These are phyloP conservation scores for Halictus rubicundus DNA, from an alignment of 1,140 invertebrate genomes.

Conservation along the genomic window DNA sequence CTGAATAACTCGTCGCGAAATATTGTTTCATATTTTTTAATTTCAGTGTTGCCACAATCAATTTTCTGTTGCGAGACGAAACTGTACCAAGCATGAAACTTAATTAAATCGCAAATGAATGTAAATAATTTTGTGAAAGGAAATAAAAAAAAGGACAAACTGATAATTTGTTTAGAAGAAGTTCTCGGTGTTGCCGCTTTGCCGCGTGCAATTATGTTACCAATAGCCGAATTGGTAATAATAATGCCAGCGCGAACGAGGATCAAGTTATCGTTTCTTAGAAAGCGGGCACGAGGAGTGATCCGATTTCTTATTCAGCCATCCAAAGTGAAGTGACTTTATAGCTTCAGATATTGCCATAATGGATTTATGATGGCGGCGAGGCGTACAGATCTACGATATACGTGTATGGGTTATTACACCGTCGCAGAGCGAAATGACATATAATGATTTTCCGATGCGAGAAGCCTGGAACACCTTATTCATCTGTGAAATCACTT, in stretches of 20 bases:
- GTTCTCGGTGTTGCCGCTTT: too few species aligned
- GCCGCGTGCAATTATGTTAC: too few species aligned
- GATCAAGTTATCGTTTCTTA: background rate
- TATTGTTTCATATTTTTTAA: too few species aligned
- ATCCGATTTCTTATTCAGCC: slow-evolving; percentile 42
- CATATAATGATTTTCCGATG: slow-evolving; percentile 59
- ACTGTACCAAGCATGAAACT: too few species aligned
- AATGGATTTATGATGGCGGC: slow-evolving; percentile 62
- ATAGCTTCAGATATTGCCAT: slow-evolving; percentile 54
- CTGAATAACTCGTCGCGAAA: too few species aligned
- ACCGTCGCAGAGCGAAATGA: slow-evolving; percentile 18
- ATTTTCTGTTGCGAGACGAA: too few species aligned
- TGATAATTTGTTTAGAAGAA: too few species aligned
- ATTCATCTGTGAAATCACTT: slow-evolving; percentile 56
- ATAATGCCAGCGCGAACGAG: background rate
- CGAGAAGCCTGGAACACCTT: slow-evolving; percentile 39
- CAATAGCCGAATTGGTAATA: slow-evolving; percentile 5
- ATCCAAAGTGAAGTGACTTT: slow-evolving; percentile 41
- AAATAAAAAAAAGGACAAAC: too few species aligned
- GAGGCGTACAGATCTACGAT: slow-evolving; percentile 34
- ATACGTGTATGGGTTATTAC: slow-evolving; percentile 44
- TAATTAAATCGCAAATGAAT: too few species aligned
- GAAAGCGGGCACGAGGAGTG: background rate
- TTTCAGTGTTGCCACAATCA: too few species aligned
- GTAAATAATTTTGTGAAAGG: too few species aligned